A percentile compares a stretch with the other conserved stretches of the same genome.
Conservation (phyloP, 1,140 invertebrate genomes). For the Drosophila pseudoobscura region DNA sequence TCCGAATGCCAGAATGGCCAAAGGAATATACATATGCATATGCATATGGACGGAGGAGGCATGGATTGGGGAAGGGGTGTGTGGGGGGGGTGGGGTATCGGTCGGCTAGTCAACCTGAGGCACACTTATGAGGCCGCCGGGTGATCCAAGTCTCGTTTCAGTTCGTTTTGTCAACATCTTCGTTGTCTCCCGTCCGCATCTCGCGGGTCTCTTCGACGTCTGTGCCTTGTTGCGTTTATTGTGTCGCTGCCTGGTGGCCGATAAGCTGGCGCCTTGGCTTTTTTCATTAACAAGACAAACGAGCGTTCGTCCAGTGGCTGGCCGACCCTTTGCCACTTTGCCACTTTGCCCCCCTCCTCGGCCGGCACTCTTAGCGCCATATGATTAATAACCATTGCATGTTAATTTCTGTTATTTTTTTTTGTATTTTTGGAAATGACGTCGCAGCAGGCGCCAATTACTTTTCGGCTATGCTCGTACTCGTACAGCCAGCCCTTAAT, state of each 20-base stretch:
- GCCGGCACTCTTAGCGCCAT: slow-evolving; percentile 48
- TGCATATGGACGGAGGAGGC: background rate
- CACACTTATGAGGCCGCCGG: slow-evolving; percentile 64
- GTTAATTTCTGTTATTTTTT: slow-evolving; percentile 57
- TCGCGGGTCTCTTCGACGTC: slow-evolving; percentile 5
- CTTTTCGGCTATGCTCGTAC: slow-evolving; percentile 26
- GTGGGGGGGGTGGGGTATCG: slow-evolving; percentile 4
- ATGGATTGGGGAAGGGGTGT: background rate
- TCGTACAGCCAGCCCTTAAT: slow-evolving; percentile 18
- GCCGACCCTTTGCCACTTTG: slow-evolving; percentile 28
- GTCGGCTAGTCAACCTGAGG: slow-evolving; percentile 33
- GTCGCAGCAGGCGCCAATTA: slow-evolving; percentile 72
- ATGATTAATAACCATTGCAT: slow-evolving; percentile 79
- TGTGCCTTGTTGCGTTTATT: slow-evolving; percentile 55
- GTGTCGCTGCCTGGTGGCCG: slow-evolving; percentile 68
- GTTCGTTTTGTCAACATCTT: slow-evolving; percentile 75
- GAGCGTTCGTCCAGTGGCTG: slow-evolving; percentile 43
- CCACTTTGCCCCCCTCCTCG: slow-evolving; percentile 3
- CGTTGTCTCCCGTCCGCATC: slow-evolving; percentile 21
- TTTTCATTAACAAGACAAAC: slow-evolving; percentile 82
- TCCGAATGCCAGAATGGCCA: slow-evolving; percentile 17
- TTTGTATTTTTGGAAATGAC: slow-evolving; percentile 32
- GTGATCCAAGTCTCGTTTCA: slow-evolving; percentile 41
- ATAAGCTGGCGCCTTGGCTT: slow-evolving; percentile 83
- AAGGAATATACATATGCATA: slow-evolving; percentile 6